Evolutionary conservation across 1,140 invertebrate genomes (phyloP), one percentile per base, ranked within the genome.

Genomic region (Hydropsyche tenuis): DNA sequence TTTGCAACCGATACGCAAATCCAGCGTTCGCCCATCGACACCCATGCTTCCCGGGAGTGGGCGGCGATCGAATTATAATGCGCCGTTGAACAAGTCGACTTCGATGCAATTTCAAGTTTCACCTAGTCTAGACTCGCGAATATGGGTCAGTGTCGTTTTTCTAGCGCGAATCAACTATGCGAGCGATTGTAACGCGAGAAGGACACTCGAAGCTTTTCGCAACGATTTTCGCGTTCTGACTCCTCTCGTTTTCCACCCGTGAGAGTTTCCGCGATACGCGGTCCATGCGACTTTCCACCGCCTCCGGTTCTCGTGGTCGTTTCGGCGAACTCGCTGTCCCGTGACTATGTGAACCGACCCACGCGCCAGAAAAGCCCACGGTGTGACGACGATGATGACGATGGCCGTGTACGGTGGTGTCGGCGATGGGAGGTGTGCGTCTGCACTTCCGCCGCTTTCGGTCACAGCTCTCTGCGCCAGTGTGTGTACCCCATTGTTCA

Each of bases 401-500:
- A 22, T 60, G 56, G 23, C 22, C 18, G 23, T 60, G 56, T 37
- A 9, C 22, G 56, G 23, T 25, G 23, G 23, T 60, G 56, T 12
- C 12, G 56, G 9, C 23, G 22, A 46, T 14, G n/a, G 25, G 45
- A 68, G 65, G 42, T 48, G 42, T 68, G 65, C 27, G 65, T 45
- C 23, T 68, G 43, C 65, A 43, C 45, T 73, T 73, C 71, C 71
- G 71, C 62, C 43, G 18, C 20, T 37, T 37, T 37, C 30, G 30
- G n/a, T n/a, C n/a, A n/a, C n/a, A n/a, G n/a, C n/a, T n/a, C n/a
- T n/a, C n/a, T n/a, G n/a, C n/a, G n/a, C 25, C n/a, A 14, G 63
- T 37, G 30, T 37, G 53, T 22, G 63, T 14, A 16, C n/a, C 23
- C 48, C 71, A 63, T 73, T 66, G 60, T 65, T 65, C 71, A 66